phyloP scores from a whole-genome alignment of 2,113 vertebrate species.

The Cyphomyrus plagiostoma region DNA sequence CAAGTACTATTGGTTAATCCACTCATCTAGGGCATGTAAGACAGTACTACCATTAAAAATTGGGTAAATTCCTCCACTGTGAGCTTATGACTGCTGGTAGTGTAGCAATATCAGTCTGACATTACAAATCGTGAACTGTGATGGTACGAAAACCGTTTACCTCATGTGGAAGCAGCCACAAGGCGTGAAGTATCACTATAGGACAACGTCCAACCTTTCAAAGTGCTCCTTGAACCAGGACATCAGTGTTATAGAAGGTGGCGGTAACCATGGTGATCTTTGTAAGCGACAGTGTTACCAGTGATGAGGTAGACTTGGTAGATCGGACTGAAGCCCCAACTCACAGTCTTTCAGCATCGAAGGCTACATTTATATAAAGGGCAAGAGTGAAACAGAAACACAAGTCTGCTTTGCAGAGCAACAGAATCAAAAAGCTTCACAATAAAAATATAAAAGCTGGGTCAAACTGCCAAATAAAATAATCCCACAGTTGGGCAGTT shows the following conservation, averaged over 20 bases:
- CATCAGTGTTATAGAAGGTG: not conserved
- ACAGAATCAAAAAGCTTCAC: not conserved
- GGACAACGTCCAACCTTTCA: not conserved
- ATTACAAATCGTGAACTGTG: slow-evolving; percentile 17
- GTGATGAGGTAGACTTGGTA: not conserved
- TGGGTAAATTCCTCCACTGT: not conserved
- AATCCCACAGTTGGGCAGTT: not conserved
- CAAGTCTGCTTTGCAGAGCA: not conserved
- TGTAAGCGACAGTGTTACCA: not conserved
- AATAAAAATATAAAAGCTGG: not conserved
- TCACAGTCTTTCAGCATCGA: not conserved
- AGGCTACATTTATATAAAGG: not conserved
- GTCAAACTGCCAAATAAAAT: not conserved
- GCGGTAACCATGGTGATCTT: not conserved
- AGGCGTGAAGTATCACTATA: not conserved
- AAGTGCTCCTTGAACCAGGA: not conserved
- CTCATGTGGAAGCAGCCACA: not conserved
- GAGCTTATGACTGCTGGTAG: not conserved
- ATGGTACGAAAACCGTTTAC: not conserved
- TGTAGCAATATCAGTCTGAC: not conserved
- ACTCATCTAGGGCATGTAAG: not conserved
- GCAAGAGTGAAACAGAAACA: not conserved
- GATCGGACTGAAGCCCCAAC: not conserved
- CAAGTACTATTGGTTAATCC: not conserved
- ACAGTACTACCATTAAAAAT: not conserved